Evolutionary conservation across 2,113 vertebrate genomes (phyloP).

Genomic region (Rhipidura dahli): DNA sequence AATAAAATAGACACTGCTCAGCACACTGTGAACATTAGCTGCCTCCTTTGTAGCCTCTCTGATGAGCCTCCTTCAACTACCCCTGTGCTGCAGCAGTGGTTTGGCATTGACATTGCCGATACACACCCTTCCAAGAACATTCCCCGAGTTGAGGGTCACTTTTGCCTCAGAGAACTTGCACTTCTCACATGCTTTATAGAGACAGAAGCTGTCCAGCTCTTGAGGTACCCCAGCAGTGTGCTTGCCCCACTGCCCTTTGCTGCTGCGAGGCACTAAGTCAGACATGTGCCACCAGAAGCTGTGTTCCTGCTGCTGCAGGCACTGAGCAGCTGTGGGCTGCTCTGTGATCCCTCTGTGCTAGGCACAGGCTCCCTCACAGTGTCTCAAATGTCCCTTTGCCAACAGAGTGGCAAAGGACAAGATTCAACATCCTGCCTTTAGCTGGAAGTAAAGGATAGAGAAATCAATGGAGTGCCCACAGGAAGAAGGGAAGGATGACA

Average conservation of each 20-base stretch:
- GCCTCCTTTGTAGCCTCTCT: not conserved
- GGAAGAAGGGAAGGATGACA: not conserved
- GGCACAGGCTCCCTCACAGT: rapidly evolving
- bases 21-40: not conserved
- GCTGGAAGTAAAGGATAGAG: not conserved
- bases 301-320: not conserved
- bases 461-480: not conserved
- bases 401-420: not conserved
- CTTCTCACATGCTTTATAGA: not conserved
- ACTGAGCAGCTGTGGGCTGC: not conserved
- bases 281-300: not conserved
- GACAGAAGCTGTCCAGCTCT: not conserved
- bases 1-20: not conserved
- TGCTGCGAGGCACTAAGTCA: not conserved
- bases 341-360: rapidly evolving
- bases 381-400: not conserved
- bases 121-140: rapidly evolving
- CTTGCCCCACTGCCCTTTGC: not conserved
- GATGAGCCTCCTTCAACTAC: not conserved
- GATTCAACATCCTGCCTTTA: not conserved
- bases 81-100: not conserved
- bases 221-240: not conserved
- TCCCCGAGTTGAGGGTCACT: not conserved
- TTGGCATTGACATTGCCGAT: not conserved
- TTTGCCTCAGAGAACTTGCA: not conserved